Conservation (phyloP, 2,113 vertebrate genomes). For the Cinclus cinclus region DNA sequence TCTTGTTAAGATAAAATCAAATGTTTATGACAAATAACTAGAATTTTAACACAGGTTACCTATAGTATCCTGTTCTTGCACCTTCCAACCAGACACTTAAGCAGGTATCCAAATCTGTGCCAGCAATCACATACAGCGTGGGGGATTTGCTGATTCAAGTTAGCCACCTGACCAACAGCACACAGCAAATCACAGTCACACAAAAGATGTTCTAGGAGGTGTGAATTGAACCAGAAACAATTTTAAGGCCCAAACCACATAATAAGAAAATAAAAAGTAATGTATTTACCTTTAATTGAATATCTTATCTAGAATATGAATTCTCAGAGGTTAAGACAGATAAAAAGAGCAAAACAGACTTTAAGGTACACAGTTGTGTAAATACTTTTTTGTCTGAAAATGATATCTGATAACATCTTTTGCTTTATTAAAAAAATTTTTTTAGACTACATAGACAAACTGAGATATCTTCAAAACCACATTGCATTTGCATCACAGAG, state of each 20-base stretch:
- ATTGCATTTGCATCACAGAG: background rate
- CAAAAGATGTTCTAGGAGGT: background rate
- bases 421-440: background rate
- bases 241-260: background rate
- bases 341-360: background rate
- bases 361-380: background rate
- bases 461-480: background rate
- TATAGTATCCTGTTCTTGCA: background rate
- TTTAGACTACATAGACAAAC: background rate
- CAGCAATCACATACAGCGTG: background rate
- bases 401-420: background rate
- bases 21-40: background rate
- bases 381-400: background rate
- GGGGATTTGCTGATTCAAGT: background rate
- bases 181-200: background rate
- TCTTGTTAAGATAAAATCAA: background rate
- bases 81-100: background rate
- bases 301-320: accelerated
- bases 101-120: background rate
- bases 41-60: background rate
- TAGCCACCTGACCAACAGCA: background rate
- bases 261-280: background rate
- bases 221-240: background rate
- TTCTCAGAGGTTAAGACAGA: background rate
- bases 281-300: background rate